Conservation (phyloP, 2,797 vertebrate species). For the Sebastes variabilis region DNA sequence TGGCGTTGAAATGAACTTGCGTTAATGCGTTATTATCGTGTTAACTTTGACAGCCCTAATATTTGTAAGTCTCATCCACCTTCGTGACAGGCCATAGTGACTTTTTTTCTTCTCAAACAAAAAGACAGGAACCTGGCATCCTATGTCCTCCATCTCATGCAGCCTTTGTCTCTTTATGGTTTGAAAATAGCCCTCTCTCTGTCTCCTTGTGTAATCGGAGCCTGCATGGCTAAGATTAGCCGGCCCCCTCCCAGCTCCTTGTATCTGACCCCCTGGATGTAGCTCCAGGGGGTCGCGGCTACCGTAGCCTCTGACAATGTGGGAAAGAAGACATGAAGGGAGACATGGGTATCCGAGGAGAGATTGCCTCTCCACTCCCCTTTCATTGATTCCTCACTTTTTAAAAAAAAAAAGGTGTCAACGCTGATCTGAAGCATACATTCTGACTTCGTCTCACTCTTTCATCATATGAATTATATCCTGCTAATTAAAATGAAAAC, state of each 20-base stretch:
- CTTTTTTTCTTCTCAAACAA: not conserved
- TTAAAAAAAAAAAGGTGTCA: not conserved
- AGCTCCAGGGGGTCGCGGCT: constrained; percentile 22
- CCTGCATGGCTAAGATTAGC: constrained; percentile 64
- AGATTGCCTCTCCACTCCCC: constrained; percentile 18
- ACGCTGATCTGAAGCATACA: not conserved
- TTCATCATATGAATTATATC: not conserved
- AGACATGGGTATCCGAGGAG: not conserved
- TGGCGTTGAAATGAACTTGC: too few relatives aligned
- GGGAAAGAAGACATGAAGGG: constrained; percentile 1
- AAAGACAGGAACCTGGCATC: not conserved
- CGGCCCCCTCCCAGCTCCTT: constrained; percentile 19
- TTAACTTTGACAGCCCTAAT: too few relatives aligned
- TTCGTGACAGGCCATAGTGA: not conserved
- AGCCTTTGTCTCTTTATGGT: constrained; percentile 9
- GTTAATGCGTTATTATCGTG: too few relatives aligned
- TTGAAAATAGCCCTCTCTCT: constrained; percentile 24
- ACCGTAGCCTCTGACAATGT: constrained; percentile 31
- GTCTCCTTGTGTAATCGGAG: constrained; percentile 46
- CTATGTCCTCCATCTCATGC: not conserved
- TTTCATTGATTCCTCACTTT: constrained; percentile 34
- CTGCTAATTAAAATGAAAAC: not conserved
- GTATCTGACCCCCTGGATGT: constrained; percentile 43
- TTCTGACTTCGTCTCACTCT: not conserved
- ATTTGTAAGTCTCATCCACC: not conserved